Percentiles rank a stretch among this genome's conserved stretches.
Conservation (phyloP, 2,888 invertebrate species). For the Griposia aprilina region DNA sequence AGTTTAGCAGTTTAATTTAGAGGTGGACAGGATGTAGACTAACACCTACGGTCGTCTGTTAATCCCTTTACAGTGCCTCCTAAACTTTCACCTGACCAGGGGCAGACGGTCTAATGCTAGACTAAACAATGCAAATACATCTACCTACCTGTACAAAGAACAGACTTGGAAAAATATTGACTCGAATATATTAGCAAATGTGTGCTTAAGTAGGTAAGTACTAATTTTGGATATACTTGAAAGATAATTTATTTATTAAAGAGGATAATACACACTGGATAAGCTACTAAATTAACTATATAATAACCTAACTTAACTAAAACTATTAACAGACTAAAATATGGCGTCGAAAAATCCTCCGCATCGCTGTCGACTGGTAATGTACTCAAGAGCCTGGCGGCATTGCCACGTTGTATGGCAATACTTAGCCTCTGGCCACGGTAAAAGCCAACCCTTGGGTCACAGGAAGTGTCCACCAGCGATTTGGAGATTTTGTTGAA, state of each 20-base stretch:
- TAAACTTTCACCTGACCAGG: constrained; percentile 83
- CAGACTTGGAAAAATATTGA: constrained; percentile 4
- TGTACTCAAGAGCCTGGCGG: background rate
- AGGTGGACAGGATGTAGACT: constrained; percentile 69
- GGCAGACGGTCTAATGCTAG: constrained; percentile 79
- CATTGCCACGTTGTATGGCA: background rate
- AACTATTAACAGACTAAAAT: background rate
- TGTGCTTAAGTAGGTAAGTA: background rate
- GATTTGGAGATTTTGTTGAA: background rate
- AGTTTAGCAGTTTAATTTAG: constrained; percentile 68
- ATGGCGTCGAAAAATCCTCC: background rate
- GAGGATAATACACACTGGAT: background rate
- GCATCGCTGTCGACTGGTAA: background rate
- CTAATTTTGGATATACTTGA: background rate
- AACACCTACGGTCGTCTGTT: constrained; percentile 75
- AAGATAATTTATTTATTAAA: background rate
- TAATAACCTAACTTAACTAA: background rate
- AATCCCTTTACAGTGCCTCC: constrained; percentile 78
- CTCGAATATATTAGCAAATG: constrained; percentile 1
- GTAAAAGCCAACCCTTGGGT: background rate
- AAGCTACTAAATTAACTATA: background rate
- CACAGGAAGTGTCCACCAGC: background rate
- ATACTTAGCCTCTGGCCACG: background rate
- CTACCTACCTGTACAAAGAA: background rate
- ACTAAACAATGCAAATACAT: constrained; percentile 74